These are phyloP conservation scores for Callipepla californica DNA, from an alignment of 2,113 vertebrate genomes.

Conservation along the genomic window DNA sequence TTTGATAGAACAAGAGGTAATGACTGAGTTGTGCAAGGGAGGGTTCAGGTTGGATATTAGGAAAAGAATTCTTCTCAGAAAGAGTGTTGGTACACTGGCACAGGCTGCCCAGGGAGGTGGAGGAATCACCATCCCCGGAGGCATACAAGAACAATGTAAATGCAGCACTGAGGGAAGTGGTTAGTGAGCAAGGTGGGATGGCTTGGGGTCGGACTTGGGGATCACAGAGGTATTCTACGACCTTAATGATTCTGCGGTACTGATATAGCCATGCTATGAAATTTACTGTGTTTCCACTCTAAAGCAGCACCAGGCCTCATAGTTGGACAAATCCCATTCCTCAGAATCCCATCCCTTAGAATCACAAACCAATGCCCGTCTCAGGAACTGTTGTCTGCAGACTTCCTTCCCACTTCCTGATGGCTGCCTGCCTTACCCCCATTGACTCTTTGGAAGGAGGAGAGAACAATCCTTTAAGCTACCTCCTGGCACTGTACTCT, in stretches of 20 bases:
- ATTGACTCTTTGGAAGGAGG: accelerated
- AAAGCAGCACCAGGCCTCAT: background rate
- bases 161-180: too few species aligned
- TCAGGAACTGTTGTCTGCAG: accelerated
- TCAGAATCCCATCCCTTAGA: accelerated
- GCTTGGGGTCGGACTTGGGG: too few species aligned
- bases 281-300: background rate
- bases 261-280: accelerated
- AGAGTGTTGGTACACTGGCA: too few species aligned
- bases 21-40: too few species aligned
- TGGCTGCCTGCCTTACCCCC: background rate
- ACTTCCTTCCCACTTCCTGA: background rate
- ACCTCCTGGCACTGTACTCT: background rate
- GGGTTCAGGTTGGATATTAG: too few species aligned
- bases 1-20: background rate
- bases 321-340: background rate
- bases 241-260: background rate
- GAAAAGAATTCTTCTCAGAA: too few species aligned
- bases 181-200: too few species aligned
- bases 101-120: too few species aligned
- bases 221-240: too few species aligned
- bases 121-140: too few species aligned
- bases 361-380: background rate
- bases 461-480: background rate
- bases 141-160: too few species aligned